phyloP scores from a whole-genome alignment of 1,140 invertebrate species.

The Plodia interpunctella region DNA sequence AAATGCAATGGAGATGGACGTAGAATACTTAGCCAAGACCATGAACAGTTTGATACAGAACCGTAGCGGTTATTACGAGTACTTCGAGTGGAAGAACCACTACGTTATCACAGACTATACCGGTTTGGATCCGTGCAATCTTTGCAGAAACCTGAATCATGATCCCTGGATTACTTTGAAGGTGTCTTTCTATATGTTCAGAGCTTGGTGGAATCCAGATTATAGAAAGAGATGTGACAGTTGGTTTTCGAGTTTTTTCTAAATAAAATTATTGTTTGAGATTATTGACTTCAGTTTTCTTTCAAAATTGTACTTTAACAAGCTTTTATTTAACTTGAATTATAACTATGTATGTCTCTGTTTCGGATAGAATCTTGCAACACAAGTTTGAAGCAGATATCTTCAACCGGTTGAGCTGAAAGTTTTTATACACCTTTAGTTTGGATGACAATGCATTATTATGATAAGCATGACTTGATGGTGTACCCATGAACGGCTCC shows the following conservation, averaged over 20 bases:
- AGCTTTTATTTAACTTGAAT: no score
- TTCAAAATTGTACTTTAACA: no score
- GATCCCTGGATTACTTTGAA: constrained; percentile 24
- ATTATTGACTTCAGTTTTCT: no score
- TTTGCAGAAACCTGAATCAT: constrained; percentile 42
- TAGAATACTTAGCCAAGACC: constrained; percentile 23
- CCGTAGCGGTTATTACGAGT: constrained; percentile 38
- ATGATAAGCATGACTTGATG: no score
- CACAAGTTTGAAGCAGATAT: no score
- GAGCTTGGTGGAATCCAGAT: constrained; percentile 46
- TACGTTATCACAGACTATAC: constrained; percentile 33
- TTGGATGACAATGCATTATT: no score
- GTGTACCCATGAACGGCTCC: no score
- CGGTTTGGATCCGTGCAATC: constrained; percentile 31
- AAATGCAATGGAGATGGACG: constrained; percentile 23
- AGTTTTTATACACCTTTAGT: no score
- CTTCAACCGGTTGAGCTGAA: no score
- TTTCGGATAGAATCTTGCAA: no score
- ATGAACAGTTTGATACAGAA: constrained; percentile 41
- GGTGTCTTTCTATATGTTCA: constrained; percentile 26
- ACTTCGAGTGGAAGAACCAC: constrained; percentile 50
- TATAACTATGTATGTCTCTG: no score
- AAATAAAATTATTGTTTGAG: background rate
- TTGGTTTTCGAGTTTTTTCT: background rate
- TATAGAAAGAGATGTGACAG: constrained; percentile 30